Percentiles rank a stretch among this genome's conserved stretches.
These are phyloP conservation scores for Bombus affinis DNA, from an alignment of 1,140 invertebrate genomes.

Conservation along the genomic window DNA sequence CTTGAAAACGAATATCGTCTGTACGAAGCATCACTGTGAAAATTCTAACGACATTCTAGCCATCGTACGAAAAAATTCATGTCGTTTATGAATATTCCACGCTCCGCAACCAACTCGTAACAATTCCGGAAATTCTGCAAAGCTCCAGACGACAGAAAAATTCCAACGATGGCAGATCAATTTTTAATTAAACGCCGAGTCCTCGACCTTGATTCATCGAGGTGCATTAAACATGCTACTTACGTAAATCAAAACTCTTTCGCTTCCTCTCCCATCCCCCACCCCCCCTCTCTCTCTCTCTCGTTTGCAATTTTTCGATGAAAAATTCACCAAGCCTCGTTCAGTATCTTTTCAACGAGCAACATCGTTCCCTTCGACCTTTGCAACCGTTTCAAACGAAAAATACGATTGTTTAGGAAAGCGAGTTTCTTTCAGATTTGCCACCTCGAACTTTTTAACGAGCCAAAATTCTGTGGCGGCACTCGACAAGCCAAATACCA, in stretches of 20 bases:
- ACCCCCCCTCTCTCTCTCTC: not conserved
- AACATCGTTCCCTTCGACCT: not conserved
- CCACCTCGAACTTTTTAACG: slow-evolving; percentile 15
- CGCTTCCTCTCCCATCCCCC: no score
- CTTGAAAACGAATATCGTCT: no score
- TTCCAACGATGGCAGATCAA: not conserved
- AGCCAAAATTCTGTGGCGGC: not conserved
- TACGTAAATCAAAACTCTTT: not conserved
- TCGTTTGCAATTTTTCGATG: not conserved
- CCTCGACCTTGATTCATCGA: not conserved
- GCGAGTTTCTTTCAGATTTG: not conserved
- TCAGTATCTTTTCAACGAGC: not conserved
- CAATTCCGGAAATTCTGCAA: no score
- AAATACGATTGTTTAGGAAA: not conserved
- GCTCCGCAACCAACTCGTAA: no score
- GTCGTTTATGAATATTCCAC: no score
- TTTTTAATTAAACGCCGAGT: not conserved
- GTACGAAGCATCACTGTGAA: no score
- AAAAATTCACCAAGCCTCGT: not conserved
- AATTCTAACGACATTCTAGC: no score
- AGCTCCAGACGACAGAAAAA: no score
- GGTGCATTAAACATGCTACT: no score
- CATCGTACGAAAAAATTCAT: no score
- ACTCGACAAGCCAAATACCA: no score
- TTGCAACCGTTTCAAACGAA: no score